Conservation (phyloP, 2,888 invertebrate species). For the Oscheius sp. region DNA sequence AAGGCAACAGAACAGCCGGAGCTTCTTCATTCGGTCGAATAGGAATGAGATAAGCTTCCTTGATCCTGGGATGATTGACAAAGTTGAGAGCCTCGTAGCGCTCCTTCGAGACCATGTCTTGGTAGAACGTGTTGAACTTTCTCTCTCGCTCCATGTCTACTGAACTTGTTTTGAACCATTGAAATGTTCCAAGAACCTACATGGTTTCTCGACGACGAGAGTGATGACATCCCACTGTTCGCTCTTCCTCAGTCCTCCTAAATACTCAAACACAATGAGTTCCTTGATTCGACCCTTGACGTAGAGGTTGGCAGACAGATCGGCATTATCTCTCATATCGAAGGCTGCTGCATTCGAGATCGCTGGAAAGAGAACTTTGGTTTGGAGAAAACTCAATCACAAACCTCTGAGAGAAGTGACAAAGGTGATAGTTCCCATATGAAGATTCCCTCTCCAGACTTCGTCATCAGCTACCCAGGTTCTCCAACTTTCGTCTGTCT, state of each 20-base stretch:
- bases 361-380: constrained; percentile 9
- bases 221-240: constrained; percentile 37
- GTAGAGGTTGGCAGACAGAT: constrained; percentile 32
- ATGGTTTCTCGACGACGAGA: constrained; percentile 32
- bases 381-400: neutral
- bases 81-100: constrained; percentile 42
- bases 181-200: neutral
- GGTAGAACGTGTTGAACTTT: constrained; percentile 30
- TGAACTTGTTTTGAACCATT: constrained; percentile 3
- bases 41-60: constrained; percentile 43
- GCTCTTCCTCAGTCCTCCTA: constrained; percentile 28
- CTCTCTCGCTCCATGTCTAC: constrained; percentile 32
- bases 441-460: constrained; percentile 43
- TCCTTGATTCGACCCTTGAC: constrained; percentile 42
- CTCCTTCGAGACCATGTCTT: constrained; percentile 40
- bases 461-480: constrained; percentile 7
- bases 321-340: constrained; percentile 32
- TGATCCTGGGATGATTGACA: constrained; percentile 24
- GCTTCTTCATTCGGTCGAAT: constrained; percentile 30
- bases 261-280: constrained; percentile 42
- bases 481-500: constrained; percentile 5
- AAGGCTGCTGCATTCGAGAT: constrained; percentile 39
- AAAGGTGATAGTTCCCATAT: constrained; percentile 30
- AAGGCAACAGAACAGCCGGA: constrained; percentile 48
- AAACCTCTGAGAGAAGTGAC: constrained; percentile 30